phyloP scores from a whole-genome alignment of 2,797 vertebrate genomes.

The Tragopan temminckii region DNA sequence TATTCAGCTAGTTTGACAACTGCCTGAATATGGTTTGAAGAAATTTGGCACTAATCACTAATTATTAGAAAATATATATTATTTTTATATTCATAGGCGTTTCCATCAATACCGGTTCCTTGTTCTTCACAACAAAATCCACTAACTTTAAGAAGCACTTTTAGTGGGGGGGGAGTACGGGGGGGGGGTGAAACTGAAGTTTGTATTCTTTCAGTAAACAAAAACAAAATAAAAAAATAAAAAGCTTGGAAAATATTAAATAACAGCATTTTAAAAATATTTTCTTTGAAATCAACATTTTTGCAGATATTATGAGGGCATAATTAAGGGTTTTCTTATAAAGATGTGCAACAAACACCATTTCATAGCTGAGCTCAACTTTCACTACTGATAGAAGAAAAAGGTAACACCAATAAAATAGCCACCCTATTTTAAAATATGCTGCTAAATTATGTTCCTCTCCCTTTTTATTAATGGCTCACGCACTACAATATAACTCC shows the following conservation, averaged over 20 bases:
- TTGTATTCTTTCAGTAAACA: not conserved
- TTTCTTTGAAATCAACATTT: not conserved
- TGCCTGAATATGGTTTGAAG: slow-evolving; percentile 1
- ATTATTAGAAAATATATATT: slow-evolving; percentile 2
- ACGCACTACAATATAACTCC: not conserved
- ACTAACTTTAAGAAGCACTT: not conserved
- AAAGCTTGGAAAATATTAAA: not conserved
- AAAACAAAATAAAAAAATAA: not conserved
- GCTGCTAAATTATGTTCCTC: not conserved
- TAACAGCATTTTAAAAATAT: not conserved
- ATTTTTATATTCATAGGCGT: not conserved
- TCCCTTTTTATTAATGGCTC: not conserved
- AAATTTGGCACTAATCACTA: not conserved
- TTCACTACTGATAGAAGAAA: not conserved
- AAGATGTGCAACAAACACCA: not conserved
- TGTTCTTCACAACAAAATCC: not conserved
- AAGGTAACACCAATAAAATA: not conserved
- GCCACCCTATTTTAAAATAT: not conserved
- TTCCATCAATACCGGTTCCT: not conserved
- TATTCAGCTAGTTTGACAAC: not conserved
- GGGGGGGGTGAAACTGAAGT: not conserved
- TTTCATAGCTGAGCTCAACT: not conserved
- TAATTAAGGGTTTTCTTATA: not conserved
- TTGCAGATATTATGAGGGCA: not conserved
- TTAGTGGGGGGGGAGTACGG: not conserved